Percentiles rank a stretch among this genome's conserved stretches.
These are phyloP conservation scores for Cistogaster globosa DNA, from an alignment of 2,888 invertebrate species.

Conservation along the genomic window DNA sequence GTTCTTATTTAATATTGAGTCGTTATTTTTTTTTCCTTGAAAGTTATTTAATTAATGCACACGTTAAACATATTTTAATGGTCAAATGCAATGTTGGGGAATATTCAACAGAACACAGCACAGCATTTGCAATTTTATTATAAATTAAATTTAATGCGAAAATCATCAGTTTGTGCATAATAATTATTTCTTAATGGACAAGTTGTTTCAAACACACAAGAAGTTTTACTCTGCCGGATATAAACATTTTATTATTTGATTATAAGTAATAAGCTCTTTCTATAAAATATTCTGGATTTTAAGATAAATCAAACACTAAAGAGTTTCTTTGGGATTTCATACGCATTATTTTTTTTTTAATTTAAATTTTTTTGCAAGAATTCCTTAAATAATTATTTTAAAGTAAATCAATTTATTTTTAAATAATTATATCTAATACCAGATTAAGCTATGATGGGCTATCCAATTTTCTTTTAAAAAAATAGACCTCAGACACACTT, in stretches of 20 bases:
- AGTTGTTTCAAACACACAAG: neutral
- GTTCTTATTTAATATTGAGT: neutral
- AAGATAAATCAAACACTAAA: no score
- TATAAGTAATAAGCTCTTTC: neutral
- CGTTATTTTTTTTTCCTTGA: constrained; percentile 3
- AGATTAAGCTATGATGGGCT: no score
- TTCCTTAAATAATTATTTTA: no score
- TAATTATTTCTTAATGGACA: constrained; percentile 28
- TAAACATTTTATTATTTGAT: neutral
- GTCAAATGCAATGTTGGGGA: constrained; percentile 2
- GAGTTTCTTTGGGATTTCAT: no score
- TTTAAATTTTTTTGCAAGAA: no score
- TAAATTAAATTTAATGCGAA: constrained; percentile 40
- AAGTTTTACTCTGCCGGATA: no score
- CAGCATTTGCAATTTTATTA: constrained; percentile 1
- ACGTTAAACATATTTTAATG: constrained; percentile 54
- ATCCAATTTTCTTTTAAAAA: no score
- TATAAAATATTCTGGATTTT: no score
- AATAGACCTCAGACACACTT: no score
- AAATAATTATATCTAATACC: no score
- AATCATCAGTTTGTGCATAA: constrained; percentile 32
- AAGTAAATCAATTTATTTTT: no score
- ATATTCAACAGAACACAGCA: neutral
- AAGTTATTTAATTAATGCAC: constrained; percentile 31
- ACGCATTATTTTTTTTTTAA: no score